phyloP scores from a whole-genome alignment of 1,140 invertebrate species.

The Trissolcus basalis region DNA sequence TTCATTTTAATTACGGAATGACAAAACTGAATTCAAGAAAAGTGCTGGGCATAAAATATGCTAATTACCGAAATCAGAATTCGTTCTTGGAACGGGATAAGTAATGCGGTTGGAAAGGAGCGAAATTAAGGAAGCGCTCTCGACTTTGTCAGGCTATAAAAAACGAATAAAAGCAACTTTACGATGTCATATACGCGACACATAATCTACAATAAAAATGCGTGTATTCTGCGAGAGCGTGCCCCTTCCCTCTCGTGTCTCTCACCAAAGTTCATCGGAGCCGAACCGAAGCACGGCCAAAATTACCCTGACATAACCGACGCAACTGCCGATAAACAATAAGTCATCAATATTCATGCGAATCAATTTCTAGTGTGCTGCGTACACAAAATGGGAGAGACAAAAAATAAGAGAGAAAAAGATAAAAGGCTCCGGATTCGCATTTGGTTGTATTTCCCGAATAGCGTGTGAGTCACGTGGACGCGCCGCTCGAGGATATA shows the following conservation, averaged over 20 bases:
- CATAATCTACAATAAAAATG: constrained; percentile 32
- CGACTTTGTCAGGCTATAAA: constrained; percentile 18
- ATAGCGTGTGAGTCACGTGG: constrained; percentile 66
- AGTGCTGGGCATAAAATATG: no score
- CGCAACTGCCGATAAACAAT: no score
- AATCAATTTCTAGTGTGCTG: no score
- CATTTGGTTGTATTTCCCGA: constrained; percentile 61
- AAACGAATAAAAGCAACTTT: constrained; percentile 14
- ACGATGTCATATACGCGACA: constrained; percentile 15
- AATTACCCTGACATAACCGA: constrained; percentile 10
- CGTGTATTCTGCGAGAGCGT: not conserved
- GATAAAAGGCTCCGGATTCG: constrained; percentile 57
- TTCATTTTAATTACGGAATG: no score
- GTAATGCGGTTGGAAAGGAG: not conserved
- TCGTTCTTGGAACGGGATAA: not conserved
- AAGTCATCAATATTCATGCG: no score
- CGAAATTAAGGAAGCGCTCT: constrained; percentile 4
- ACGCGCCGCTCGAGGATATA: constrained; percentile 63
- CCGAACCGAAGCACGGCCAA: constrained; percentile 24
- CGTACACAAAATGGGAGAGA: constrained; percentile 1
- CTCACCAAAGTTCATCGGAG: constrained; percentile 14
- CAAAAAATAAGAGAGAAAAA: constrained; percentile 30
- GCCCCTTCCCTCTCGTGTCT: not conserved
- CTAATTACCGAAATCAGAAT: not conserved
- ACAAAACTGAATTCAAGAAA: no score